phyloP scores from a whole-genome alignment of 2,797 vertebrate genomes.

The Argya squamiceps region DNA sequence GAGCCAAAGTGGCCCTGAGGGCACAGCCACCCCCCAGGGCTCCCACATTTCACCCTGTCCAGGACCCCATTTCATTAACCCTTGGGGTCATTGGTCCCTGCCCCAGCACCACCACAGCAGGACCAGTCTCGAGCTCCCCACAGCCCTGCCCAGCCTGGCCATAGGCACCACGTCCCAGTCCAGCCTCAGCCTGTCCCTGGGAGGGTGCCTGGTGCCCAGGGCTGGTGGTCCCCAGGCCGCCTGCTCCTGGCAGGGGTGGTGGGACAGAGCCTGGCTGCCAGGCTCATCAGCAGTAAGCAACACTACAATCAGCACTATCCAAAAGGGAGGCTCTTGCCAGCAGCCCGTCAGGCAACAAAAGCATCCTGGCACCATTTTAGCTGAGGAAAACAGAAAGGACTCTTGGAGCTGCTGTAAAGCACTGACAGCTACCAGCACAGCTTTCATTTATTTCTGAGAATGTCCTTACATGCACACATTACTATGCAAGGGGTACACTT shows the following conservation, averaged over 20 bases:
- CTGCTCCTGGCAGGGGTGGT: fast-evolving
- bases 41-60: background rate
- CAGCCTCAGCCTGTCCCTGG: background rate
- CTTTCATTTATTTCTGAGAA: background rate
- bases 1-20: background rate
- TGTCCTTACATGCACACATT: background rate
- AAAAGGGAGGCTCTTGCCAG: background rate
- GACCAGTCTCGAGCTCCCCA: fast-evolving
- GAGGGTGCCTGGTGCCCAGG: background rate
- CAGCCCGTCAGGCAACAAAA: background rate
- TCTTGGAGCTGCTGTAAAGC: background rate
- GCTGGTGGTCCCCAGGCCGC: fast-evolving
- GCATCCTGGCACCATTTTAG: slow-evolving; percentile 11
- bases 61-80: background rate
- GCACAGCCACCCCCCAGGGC: background rate
- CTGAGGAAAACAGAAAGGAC: background rate
- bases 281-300: background rate
- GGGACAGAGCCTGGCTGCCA: background rate
- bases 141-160: background rate
- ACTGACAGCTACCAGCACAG: background rate
- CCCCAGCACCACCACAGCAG: fast-evolving
- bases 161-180: fast-evolving
- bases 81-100: background rate
- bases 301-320: background rate
- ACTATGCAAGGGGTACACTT: background rate